Evolutionary conservation across 2,797 vertebrate genomes (phyloP).

Genomic region (Phrynocephalus vlangalii): DNA sequence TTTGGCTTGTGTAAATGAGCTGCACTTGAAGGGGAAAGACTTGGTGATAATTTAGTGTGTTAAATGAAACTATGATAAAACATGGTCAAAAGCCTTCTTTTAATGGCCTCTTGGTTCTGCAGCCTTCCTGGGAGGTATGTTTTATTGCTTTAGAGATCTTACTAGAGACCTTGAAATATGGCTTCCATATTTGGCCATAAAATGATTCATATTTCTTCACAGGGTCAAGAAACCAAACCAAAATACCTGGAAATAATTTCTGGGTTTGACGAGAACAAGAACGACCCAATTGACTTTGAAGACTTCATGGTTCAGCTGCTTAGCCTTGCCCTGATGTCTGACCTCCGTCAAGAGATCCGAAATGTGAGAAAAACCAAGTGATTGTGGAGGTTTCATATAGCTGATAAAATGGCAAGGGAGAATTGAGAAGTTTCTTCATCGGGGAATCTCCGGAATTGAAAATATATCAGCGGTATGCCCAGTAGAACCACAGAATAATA

Average conservation of each 20-base stretch:
- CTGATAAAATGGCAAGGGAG: not conserved
- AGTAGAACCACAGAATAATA: not conserved
- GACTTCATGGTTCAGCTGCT: constrained; percentile 81
- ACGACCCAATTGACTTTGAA: constrained; percentile 79
- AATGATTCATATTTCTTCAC: constrained; percentile 39
- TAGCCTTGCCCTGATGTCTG: constrained; percentile 77
- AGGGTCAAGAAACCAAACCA: constrained; percentile 82
- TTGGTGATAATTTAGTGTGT: not conserved
- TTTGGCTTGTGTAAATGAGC: not conserved
- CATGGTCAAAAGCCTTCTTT: not conserved
- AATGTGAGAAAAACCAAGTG: constrained; percentile 66
- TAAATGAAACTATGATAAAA: not conserved
- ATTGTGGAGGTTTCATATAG: constrained; percentile 11
- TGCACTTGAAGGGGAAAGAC: not conserved
- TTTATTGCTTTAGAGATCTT: not conserved
- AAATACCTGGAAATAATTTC: constrained; percentile 80
- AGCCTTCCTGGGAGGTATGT: not conserved
- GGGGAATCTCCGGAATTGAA: not conserved
- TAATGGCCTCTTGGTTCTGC: not conserved
- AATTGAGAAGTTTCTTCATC: not conserved
- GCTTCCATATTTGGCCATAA: not conserved
- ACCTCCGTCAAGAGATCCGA: constrained; percentile 76
- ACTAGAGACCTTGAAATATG: not conserved
- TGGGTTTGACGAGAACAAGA: constrained; percentile 74
- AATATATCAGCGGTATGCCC: not conserved